These are phyloP conservation scores for Mormoops blainvillei DNA, from an alignment of 2,113 vertebrate species.

Conservation along the genomic window DNA sequence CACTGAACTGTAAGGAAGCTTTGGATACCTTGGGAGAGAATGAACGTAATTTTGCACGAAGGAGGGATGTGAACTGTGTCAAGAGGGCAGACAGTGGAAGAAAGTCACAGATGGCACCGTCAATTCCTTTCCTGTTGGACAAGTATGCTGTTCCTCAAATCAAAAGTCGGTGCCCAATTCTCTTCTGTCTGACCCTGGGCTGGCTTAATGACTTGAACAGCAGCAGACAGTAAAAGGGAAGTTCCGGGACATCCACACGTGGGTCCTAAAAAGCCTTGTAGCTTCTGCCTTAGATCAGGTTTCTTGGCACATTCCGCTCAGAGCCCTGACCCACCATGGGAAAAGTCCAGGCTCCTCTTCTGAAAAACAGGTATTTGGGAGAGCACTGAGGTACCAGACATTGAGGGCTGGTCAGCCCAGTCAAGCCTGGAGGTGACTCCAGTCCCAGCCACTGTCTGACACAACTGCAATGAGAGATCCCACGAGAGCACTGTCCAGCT, in stretches of 20 bases:
- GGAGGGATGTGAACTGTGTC: background rate
- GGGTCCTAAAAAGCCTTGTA: background rate
- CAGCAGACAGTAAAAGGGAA: background rate
- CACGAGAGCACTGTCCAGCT: background rate
- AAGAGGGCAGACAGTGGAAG: background rate
- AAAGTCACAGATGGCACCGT: background rate
- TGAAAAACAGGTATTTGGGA: background rate
- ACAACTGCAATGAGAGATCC: background rate
- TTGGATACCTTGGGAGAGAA: background rate
- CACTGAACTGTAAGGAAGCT: background rate
- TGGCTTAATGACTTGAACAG: background rate
- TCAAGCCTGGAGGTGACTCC: background rate
- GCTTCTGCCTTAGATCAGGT: background rate
- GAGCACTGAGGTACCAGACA: background rate
- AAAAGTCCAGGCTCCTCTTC: background rate
- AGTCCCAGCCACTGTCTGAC: background rate
- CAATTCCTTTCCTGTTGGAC: background rate
- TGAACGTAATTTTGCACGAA: background rate
- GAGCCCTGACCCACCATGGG: background rate
- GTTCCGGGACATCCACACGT: background rate
- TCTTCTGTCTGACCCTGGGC: background rate
- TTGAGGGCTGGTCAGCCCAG: background rate
- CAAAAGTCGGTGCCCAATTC: background rate
- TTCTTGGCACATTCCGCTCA: background rate
- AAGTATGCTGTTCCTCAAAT: background rate